Evolutionary conservation across 2,113 vertebrate species (phyloP).

Genomic region (Ivindomyrus marchei): DNA sequence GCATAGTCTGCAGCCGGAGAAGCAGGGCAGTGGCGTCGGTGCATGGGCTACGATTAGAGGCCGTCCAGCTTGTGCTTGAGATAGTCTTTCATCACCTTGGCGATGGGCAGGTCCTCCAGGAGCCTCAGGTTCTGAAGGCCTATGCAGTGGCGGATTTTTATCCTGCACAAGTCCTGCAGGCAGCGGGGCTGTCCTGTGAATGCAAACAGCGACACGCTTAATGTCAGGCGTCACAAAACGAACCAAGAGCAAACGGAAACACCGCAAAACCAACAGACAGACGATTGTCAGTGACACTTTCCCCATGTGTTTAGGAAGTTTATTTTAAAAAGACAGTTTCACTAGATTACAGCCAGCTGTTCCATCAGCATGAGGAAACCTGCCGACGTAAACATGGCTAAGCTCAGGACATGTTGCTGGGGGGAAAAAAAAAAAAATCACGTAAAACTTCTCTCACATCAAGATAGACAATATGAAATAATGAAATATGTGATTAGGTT

Average conservation of each 20-base stretch:
- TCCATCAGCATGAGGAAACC: neutral
- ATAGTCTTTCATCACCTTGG: constrained; percentile 99
- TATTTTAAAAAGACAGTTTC: neutral
- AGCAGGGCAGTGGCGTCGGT: neutral
- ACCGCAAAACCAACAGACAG: neutral
- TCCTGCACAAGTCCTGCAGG: constrained; percentile 94
- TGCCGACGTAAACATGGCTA: neutral
- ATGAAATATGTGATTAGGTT: neutral
- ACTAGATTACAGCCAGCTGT: neutral
- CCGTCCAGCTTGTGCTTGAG: constrained; percentile 97
- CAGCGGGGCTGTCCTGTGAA: constrained; percentile 85
- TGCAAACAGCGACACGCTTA: constrained; percentile 30
- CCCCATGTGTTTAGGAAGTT: neutral
- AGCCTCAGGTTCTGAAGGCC: constrained; percentile 92
- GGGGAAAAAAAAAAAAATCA: neutral
- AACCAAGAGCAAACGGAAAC: neutral
- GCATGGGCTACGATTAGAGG: constrained; percentile 62
- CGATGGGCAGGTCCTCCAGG: constrained; percentile 91
- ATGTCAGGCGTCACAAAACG: neutral
- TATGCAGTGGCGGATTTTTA: constrained; percentile 94
- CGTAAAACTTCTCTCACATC: neutral
- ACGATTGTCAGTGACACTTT: neutral
- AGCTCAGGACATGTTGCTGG: neutral
- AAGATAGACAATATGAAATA: neutral
- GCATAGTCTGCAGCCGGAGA: constrained; percentile 74